phyloP scores from a whole-genome alignment of 2,888 invertebrate genomes.

The Clusia tigrina region DNA sequence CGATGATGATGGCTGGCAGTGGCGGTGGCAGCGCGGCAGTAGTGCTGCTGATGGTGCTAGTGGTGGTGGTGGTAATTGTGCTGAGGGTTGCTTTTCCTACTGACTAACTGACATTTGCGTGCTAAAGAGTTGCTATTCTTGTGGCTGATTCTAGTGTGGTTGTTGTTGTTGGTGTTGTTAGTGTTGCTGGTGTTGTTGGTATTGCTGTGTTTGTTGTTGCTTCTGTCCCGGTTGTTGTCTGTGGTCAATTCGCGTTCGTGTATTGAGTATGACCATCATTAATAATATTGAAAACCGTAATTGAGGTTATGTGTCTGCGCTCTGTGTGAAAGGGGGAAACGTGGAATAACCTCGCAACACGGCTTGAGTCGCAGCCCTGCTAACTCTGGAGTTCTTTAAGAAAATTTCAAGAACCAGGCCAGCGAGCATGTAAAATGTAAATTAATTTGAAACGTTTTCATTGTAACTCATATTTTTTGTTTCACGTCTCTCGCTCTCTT shows the following conservation, averaged over 20 bases:
- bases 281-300: constrained; percentile 3
- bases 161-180: not conserved
- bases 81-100: too few species aligned
- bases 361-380: too few species aligned
- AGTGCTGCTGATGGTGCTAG: too few species aligned
- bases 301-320: not conserved
- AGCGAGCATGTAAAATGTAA: too few species aligned
- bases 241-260: constrained; percentile 1
- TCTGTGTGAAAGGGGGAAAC: not conserved
- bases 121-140: too few species aligned
- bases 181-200: not conserved
- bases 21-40: not conserved
- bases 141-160: not conserved
- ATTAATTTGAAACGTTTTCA: too few species aligned
- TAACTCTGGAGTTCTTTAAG: too few species aligned
- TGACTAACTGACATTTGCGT: constrained; percentile 7
- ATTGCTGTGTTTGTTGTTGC: not conserved
- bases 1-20: too few species aligned
- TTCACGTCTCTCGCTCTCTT: too few species aligned
- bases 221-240: not conserved
- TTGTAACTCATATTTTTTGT: too few species aligned
- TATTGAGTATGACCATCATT: constrained; percentile 1
- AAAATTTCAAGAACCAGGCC: too few species aligned
- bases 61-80: not conserved
- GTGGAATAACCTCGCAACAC: not conserved